Conservation (phyloP, 2,888 invertebrate genomes). For the Rhopalosiphum nymphaeae region DNA sequence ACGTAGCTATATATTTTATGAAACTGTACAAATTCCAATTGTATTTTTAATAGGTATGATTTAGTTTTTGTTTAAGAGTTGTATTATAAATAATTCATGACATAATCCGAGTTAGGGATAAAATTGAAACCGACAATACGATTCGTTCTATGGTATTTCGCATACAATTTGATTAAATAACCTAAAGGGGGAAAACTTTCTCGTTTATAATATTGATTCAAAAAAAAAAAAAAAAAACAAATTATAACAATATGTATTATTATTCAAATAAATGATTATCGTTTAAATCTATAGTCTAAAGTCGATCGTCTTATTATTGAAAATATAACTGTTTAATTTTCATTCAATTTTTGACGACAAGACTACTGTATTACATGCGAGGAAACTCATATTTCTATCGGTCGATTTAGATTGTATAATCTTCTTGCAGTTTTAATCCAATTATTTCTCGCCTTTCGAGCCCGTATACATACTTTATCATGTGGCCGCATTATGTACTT, state of each 20-base stretch:
- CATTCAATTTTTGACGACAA: not conserved
- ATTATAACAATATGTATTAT: not conserved
- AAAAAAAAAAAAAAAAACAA: not conserved
- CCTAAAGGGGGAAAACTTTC: not conserved
- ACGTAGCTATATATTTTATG: constrained; percentile 25
- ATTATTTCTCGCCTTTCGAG: no score
- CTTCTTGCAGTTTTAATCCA: no score
- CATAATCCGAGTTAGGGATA: constrained; percentile 14
- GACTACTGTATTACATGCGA: no score
- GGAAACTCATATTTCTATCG: no score
- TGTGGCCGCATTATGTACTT: no score
- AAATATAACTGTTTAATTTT: not conserved
- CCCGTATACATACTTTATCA: no score
- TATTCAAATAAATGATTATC: not conserved
- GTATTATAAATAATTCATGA: constrained; percentile 57
- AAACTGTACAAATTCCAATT: constrained; percentile 31
- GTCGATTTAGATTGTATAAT: no score
- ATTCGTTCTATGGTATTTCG: not conserved
- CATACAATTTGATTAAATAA: constrained; percentile 46
- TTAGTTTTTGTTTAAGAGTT: constrained; percentile 51
- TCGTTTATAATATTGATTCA: not conserved
- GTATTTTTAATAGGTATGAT: constrained; percentile 52
- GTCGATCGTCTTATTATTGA: not conserved
- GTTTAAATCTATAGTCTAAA: not conserved
- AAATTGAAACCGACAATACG: constrained; percentile 45